A percentile compares a stretch with the other conserved stretches of the same genome.
These are phyloP conservation scores for Cephonodes hylas DNA, from an alignment of 2,888 invertebrate species.

Conservation along the genomic window DNA sequence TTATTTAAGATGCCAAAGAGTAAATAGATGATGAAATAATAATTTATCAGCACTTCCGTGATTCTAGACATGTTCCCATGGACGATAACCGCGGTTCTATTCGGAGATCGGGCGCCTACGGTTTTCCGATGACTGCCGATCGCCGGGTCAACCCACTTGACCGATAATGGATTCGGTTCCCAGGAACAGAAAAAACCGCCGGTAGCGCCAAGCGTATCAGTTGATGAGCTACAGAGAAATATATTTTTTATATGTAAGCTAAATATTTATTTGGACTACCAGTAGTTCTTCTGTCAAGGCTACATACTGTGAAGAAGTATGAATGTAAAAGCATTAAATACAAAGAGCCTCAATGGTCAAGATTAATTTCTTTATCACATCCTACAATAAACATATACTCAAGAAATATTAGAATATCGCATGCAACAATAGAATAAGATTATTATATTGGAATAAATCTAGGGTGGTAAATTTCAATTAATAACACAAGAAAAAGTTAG, in stretches of 20 bases:
- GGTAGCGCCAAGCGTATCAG: conserved; percentile 22
- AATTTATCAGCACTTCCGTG: background rate
- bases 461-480: too few relatives aligned
- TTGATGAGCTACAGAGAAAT: background rate
- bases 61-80: conserved; percentile 26
- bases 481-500: too few relatives aligned
- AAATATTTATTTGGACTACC: background rate
- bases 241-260: background rate
- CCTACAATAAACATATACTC: too few relatives aligned
- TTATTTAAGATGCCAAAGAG: too few relatives aligned
- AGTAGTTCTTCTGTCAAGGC: too few relatives aligned
- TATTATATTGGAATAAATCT: too few relatives aligned
- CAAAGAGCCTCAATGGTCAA: too few relatives aligned
- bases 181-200: conserved; percentile 26
- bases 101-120: conserved; percentile 11
- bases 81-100: conserved; percentile 26
- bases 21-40: background rate
- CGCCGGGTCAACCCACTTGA: conserved; percentile 38
- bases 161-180: conserved; percentile 38
- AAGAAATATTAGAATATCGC: too few relatives aligned
- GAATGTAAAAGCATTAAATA: too few relatives aligned
- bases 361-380: too few relatives aligned
- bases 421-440: too few relatives aligned
- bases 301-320: too few relatives aligned
- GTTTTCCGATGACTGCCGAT: conserved; percentile 2